These are phyloP conservation scores for Chondrilla cf. caribensis DNA, from an alignment of 37 sponge, comb jelly and placozoan genomes.

Conservation along the genomic window DNA sequence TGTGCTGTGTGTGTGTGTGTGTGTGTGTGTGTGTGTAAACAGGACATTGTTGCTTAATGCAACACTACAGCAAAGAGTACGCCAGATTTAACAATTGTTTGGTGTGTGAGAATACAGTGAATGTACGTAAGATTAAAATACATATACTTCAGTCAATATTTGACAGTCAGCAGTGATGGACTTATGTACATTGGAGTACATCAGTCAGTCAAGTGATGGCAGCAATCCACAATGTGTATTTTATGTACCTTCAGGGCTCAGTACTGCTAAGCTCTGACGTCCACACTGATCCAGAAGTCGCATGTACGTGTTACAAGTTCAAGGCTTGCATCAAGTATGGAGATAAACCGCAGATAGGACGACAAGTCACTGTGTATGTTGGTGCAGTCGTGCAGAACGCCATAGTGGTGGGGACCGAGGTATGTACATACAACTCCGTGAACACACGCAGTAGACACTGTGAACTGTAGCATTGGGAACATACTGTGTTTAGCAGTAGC, in stretches of 20 bases:
- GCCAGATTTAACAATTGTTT: background rate
- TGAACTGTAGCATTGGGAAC: too few relatives aligned
- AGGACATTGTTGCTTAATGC: background rate
- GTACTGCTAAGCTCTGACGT: slow-evolving; percentile 53
- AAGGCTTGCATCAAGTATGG: slow-evolving; percentile 57
- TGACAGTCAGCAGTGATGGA: too few relatives aligned
- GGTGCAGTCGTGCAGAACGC: slow-evolving; percentile 81
- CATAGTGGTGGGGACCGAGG: slow-evolving; percentile 40
- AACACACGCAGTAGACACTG: too few relatives aligned
- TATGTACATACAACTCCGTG: background rate
- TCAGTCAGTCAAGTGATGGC: background rate
- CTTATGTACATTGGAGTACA: too few relatives aligned
- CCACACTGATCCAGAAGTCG: slow-evolving; percentile 13
- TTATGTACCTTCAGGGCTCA: slow-evolving; percentile 60
- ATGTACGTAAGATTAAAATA: too few relatives aligned
- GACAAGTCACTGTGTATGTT: slow-evolving; percentile 78
- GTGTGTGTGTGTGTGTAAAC: too few relatives aligned
- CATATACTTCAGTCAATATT: too few relatives aligned
- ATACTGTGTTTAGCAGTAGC: too few relatives aligned
- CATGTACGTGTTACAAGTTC: slow-evolving; percentile 71
- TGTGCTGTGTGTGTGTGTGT: background rate
- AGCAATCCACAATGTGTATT: background rate
- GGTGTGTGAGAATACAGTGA: too few relatives aligned
- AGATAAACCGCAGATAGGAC: slow-evolving; percentile 50
- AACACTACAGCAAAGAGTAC: background rate